Conservation (phyloP, 2,888 invertebrate genomes). For the Crossocerus cetratus region DNA sequence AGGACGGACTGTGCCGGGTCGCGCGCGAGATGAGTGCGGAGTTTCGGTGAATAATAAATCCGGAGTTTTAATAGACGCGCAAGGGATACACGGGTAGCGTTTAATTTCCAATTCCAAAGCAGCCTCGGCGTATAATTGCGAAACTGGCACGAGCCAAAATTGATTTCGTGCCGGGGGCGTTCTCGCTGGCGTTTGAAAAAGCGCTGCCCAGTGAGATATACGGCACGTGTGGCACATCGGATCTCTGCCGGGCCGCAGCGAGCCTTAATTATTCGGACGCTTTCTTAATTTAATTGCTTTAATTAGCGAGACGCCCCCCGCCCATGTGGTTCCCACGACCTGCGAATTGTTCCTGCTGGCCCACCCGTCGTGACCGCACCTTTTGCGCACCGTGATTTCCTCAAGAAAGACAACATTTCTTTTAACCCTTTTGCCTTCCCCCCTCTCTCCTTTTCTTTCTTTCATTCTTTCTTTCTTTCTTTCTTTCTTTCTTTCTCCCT, state of each 20-base stretch:
- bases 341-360: neutral
- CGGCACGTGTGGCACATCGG: conserved; percentile 5
- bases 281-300: conserved; percentile 57
- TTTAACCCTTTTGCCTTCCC: neutral
- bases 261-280: conserved; percentile 59
- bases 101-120: conserved; percentile 30
- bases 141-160: conserved; percentile 14
- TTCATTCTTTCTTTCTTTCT: neutral
- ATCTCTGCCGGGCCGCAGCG: conserved; percentile 16
- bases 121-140: neutral
- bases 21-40: neutral
- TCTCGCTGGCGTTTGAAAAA: conserved; percentile 20
- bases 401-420: neutral
- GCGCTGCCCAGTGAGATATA: neutral
- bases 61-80: conserved; percentile 14
- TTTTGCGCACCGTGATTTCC: neutral
- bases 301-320: conserved; percentile 39
- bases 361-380: neutral
- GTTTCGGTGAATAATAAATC: conserved; percentile 21
- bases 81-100: conserved; percentile 3
- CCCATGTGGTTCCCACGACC: neutral
- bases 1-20: neutral
- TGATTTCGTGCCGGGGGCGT: conserved; percentile 1
- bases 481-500: neutral
- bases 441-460: neutral